phyloP scores from a whole-genome alignment of 2,113 vertebrate species.

The Chlorocebus sabaeus region DNA sequence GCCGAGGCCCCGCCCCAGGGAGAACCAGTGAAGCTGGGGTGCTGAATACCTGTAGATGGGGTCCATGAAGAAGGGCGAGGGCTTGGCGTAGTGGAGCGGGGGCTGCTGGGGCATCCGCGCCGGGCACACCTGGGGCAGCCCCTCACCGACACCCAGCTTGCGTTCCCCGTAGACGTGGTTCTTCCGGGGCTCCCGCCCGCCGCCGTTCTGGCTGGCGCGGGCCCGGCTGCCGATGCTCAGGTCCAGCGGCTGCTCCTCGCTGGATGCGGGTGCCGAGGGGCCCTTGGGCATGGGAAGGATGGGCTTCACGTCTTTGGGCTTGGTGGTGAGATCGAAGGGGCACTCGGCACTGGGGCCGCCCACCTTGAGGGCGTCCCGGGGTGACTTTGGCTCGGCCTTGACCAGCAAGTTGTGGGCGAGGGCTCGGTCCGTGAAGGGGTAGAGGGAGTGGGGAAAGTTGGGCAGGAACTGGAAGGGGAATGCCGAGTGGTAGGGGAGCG shows the following conservation, averaged over 20 bases:
- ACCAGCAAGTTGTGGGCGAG: slow-evolving; percentile 94
- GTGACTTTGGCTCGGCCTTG: slow-evolving; percentile 97
- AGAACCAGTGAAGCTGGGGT: slow-evolving; percentile 78
- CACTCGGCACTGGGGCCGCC: slow-evolving; percentile 87
- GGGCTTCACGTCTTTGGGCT: slow-evolving; percentile 93
- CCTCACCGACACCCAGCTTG: slow-evolving; percentile 86
- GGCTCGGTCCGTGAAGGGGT: slow-evolving; percentile 92
- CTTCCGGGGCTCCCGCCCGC: slow-evolving; percentile 88
- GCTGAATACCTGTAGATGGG: slow-evolving; percentile 99
- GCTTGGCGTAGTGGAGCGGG: slow-evolving; percentile 97
- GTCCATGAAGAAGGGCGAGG: slow-evolving; percentile 99
- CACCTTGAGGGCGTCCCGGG: slow-evolving; percentile 92
- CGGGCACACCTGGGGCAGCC: slow-evolving; percentile 87
- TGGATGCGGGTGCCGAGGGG: slow-evolving; percentile 77
- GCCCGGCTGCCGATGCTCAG: slow-evolving; percentile 95
- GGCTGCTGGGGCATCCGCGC: slow-evolving; percentile 92
- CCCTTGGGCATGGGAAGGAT: slow-evolving; percentile 82
- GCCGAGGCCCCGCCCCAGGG: background rate
- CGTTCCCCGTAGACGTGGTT: slow-evolving; percentile 92
- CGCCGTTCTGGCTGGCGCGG: slow-evolving; percentile 92
- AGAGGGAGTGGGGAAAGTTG: slow-evolving; percentile 95
- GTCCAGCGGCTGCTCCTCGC: slow-evolving; percentile 97
- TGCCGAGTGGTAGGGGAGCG: slow-evolving; percentile 95
- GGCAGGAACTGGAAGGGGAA: slow-evolving; percentile 98
- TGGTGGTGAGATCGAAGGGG: slow-evolving; percentile 97